A percentile compares a stretch with the other conserved stretches of the same genome.
phyloP scores from a whole-genome alignment of 2,113 vertebrate species.

The Lepus europaeus region DNA sequence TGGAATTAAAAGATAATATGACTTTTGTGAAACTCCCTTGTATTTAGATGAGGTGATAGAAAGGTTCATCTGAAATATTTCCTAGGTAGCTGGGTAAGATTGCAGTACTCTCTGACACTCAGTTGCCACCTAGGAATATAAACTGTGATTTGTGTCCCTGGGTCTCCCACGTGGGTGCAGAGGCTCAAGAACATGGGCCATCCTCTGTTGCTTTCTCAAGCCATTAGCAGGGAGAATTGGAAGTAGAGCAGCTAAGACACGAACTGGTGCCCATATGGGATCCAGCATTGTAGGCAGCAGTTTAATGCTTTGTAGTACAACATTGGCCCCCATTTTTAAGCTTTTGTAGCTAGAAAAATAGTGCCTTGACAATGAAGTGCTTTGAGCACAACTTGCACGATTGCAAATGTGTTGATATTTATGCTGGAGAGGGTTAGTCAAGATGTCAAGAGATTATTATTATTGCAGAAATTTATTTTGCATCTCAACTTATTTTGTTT shows the following conservation, averaged over 20 bases:
- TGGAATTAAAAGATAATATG: too few species aligned
- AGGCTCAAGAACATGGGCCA: too few species aligned
- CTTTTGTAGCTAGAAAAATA: conserved; percentile 1
- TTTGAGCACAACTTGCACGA: neutral
- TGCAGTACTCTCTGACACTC: neutral
- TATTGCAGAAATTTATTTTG: conserved; percentile 7
- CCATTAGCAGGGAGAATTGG: too few species aligned
- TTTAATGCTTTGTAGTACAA: too few species aligned
- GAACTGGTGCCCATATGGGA: too few species aligned
- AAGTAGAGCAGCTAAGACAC: too few species aligned
- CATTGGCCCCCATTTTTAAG: neutral
- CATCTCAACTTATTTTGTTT: conserved; percentile 26
- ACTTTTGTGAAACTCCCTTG: too few species aligned
- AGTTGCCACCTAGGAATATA: neutral
- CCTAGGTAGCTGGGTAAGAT: neutral
- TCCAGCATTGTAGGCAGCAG: too few species aligned
- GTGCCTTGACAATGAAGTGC: neutral
- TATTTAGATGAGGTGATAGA: neutral
- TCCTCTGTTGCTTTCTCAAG: too few species aligned
- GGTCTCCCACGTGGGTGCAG: too few species aligned
- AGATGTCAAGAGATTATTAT: neutral
- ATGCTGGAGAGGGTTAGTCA: neutral
- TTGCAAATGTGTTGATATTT: neutral
- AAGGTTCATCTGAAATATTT: neutral
- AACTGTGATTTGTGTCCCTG: neutral